Conservation (phyloP, 2,113 vertebrate genomes). For the Phyllopteryx taeniolatus region DNA sequence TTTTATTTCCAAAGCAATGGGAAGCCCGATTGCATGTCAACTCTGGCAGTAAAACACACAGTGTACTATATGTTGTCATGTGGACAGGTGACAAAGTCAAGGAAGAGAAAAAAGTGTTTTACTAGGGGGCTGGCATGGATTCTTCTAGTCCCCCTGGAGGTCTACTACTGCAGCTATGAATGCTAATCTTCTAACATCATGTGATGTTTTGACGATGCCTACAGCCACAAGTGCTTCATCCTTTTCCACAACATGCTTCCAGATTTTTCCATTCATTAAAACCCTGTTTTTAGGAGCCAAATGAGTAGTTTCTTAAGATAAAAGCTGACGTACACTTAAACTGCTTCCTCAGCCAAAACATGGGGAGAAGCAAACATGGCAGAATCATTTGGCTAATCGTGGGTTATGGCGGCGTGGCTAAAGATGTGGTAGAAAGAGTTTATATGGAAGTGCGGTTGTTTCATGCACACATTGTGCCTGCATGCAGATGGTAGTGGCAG, state of each 20-base stretch:
- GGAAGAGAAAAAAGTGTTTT: conserved; percentile 1
- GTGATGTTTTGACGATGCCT: conserved; percentile 3
- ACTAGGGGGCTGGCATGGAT: background rate
- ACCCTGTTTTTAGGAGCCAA: background rate
- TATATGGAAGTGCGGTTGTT: conserved; percentile 33
- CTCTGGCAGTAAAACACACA: background rate
- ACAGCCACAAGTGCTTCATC: conserved; percentile 1
- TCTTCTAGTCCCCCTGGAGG: conserved; percentile 4
- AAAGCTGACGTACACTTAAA: conserved; percentile 24
- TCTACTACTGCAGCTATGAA: background rate
- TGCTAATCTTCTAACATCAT: background rate
- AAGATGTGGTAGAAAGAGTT: conserved; percentile 46
- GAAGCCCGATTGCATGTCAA: background rate
- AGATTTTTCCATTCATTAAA: conserved; percentile 13
- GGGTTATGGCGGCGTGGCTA: conserved; percentile 32
- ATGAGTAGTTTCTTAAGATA: conserved; percentile 2
- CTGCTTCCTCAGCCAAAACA: conserved; percentile 15
- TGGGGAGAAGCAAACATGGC: conserved; percentile 28
- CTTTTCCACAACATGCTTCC: background rate
- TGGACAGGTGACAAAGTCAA: conserved; percentile 2
- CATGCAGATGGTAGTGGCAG: background rate
- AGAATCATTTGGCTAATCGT: conserved; percentile 22
- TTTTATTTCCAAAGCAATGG: background rate
- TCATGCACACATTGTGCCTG: conserved; percentile 10
- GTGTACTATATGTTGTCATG: background rate